phyloP scores from a whole-genome alignment of 2,888 invertebrate species.

The Sarcophaga caerulescens region DNA sequence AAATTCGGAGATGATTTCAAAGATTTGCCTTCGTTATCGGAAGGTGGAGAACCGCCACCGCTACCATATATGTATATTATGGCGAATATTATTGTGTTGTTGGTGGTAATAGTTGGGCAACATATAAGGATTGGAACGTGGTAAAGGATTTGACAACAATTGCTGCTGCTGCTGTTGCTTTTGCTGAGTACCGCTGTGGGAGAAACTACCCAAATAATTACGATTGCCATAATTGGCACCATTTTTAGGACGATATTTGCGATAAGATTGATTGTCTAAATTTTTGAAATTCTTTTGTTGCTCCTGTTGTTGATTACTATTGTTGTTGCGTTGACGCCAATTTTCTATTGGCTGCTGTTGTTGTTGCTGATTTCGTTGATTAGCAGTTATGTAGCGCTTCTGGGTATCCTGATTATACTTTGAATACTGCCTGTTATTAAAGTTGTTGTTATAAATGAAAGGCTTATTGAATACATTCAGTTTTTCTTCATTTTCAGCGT shows the following conservation, averaged over 20 bases:
- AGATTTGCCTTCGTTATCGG: conserved; percentile 72
- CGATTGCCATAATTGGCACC: conserved; percentile 70
- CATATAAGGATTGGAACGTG: conserved; percentile 57
- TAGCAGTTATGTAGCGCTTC: conserved; percentile 62
- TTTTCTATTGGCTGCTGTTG: conserved; percentile 17
- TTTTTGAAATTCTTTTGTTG: conserved; percentile 65
- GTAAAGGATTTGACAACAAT: neutral
- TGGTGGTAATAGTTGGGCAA: conserved; percentile 67
- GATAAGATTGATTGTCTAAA: conserved; percentile 68
- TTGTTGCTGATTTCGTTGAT: conserved; percentile 70
- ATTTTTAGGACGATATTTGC: conserved; percentile 68
- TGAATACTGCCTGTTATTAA: conserved; percentile 50
- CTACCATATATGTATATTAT: conserved; percentile 71
- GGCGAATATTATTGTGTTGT: conserved; percentile 56
- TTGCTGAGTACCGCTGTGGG: conserved; percentile 72
- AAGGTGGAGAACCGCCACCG: conserved; percentile 76
- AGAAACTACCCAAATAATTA: conserved; percentile 75
- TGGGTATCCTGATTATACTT: conserved; percentile 70
- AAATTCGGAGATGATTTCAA: conserved; percentile 35
- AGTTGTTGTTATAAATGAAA: conserved; percentile 45
- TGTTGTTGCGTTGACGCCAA: conserved; percentile 28
- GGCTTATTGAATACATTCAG: conserved; percentile 61
- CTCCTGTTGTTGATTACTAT: conserved; percentile 64
- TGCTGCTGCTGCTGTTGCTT: conserved; percentile 20
- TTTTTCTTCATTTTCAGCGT: conserved; percentile 50